A percentile compares a stretch with the other conserved stretches of the same genome.
phyloP scores from a whole-genome alignment of 2,888 invertebrate genomes.

The Eristalis intricaria region DNA sequence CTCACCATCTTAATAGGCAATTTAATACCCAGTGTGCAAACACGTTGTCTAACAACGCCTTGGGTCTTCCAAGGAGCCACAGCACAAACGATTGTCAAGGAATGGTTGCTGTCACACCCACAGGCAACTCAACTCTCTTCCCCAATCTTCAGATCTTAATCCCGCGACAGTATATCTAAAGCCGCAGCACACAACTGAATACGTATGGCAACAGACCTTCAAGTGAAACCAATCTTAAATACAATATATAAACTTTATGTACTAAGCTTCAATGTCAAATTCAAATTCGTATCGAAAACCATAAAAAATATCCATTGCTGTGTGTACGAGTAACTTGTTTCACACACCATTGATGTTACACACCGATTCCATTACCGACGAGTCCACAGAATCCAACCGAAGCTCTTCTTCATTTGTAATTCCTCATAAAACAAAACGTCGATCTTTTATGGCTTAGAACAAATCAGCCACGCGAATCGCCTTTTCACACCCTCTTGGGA shows the following conservation, averaged over 20 bases:
- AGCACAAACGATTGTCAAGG: too few species aligned
- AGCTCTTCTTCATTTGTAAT: constrained; percentile 4
- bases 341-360: constrained; percentile 11
- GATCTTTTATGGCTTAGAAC: constrained; percentile 19
- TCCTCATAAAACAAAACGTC: constrained; percentile 16
- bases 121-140: too few species aligned
- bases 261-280: neutral
- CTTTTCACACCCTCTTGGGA: constrained; percentile 13
- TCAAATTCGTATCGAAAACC: neutral
- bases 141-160: too few species aligned
- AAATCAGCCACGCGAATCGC: constrained; percentile 22
- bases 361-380: neutral
- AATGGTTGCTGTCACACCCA: too few species aligned
- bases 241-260: neutral
- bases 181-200: neutral
- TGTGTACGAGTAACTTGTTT: neutral
- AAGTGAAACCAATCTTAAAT: neutral
- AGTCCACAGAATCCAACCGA: constrained; percentile 5
- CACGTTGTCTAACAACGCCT: too few species aligned
- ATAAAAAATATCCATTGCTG: neutral
- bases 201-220: neutral
- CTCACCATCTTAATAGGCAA: too few species aligned
- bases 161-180: too few species aligned
- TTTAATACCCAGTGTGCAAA: too few species aligned
- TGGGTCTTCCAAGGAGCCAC: too few species aligned